Percentiles rank a stretch among this genome's conserved stretches.
Conservation (phyloP, 1,140 invertebrate species). For the Orius insidiosus region DNA sequence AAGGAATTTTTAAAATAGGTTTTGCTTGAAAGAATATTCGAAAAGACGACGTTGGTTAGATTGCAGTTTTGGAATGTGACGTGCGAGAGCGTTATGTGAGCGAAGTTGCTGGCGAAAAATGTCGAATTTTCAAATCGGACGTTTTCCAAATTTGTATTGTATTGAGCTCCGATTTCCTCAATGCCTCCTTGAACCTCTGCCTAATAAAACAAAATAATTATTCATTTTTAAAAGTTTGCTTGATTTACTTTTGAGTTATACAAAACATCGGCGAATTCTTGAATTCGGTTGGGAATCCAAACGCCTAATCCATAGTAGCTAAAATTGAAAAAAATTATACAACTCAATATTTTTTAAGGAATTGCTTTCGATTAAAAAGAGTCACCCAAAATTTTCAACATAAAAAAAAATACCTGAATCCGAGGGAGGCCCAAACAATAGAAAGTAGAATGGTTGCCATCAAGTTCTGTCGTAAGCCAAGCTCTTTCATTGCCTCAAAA, state of each 20-base stretch:
- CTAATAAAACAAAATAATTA: slow-evolving; percentile 1
- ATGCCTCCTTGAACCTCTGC: not conserved
- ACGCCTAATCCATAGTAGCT: slow-evolving; percentile 8
- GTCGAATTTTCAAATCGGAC: slow-evolving; percentile 26
- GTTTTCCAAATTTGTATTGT: slow-evolving; percentile 28
- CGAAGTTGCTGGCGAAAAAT: slow-evolving; percentile 30
- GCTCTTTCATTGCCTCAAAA: slow-evolving; percentile 1
- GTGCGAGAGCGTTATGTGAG: slow-evolving; percentile 30
- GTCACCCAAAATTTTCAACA: no score
- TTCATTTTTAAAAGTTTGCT: not conserved
- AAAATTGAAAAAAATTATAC: slow-evolving; percentile 1
- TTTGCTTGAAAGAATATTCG: slow-evolving; percentile 29
- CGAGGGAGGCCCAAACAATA: slow-evolving; percentile 6
- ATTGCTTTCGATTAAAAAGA: not conserved
- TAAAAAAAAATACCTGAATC: slow-evolving; percentile 8
- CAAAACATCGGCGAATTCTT: not conserved
- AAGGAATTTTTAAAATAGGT: slow-evolving; percentile 31
- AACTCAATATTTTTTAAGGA: not conserved
- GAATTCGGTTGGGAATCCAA: slow-evolving; percentile 1
- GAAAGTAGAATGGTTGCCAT: slow-evolving; percentile 1
- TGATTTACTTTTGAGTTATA: slow-evolving; percentile 1
- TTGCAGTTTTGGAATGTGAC: slow-evolving; percentile 29
- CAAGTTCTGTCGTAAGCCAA: slow-evolving; percentile 1
- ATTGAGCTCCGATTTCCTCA: slow-evolving; percentile 16
- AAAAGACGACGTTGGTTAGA: slow-evolving; percentile 28